phyloP scores from a whole-genome alignment of 2,797 vertebrate species.

The Neostethus bicornis region DNA sequence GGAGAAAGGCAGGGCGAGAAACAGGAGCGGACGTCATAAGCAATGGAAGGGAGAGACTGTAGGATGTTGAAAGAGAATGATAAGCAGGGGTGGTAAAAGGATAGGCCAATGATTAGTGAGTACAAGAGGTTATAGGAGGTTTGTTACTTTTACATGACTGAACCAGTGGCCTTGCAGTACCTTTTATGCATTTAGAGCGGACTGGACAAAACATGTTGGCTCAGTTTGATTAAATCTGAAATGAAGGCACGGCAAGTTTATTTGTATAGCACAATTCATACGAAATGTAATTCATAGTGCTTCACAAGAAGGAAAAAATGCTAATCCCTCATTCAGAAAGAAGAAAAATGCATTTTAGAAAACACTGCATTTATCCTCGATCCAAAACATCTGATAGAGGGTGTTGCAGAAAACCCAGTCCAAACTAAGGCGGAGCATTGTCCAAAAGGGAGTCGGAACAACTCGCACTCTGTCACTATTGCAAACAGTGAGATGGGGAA shows the following conservation, averaged over 20 bases:
- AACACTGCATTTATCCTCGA: neutral
- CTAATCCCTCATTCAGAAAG: neutral
- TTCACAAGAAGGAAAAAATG: too few species aligned
- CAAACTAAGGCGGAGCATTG: neutral
- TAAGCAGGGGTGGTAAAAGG: slow-evolving; percentile 7
- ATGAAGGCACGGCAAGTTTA: too few species aligned
- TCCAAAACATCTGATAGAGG: slow-evolving; percentile 11
- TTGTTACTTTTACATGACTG: neutral
- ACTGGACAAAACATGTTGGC: neutral
- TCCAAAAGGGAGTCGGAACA: neutral
- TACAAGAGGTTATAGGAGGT: neutral
- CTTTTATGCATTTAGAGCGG: neutral
- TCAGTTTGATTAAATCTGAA: neutral
- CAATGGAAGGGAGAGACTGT: slow-evolving; percentile 37
- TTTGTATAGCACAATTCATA: too few species aligned
- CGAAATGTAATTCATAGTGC: too few species aligned
- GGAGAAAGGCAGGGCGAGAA: slow-evolving; percentile 44
- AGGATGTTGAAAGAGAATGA: slow-evolving; percentile 26
- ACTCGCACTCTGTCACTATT: slow-evolving; percentile 30
- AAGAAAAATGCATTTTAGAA: neutral
- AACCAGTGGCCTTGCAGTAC: neutral
- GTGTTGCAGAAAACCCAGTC: slow-evolving; percentile 10
- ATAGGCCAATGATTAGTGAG: neutral
- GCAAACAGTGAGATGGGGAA: slow-evolving; percentile 46
- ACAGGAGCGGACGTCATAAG: slow-evolving; percentile 26